Evolutionary conservation across 2,888 invertebrate species (phyloP).

Genomic region (Alitta virens): DNA sequence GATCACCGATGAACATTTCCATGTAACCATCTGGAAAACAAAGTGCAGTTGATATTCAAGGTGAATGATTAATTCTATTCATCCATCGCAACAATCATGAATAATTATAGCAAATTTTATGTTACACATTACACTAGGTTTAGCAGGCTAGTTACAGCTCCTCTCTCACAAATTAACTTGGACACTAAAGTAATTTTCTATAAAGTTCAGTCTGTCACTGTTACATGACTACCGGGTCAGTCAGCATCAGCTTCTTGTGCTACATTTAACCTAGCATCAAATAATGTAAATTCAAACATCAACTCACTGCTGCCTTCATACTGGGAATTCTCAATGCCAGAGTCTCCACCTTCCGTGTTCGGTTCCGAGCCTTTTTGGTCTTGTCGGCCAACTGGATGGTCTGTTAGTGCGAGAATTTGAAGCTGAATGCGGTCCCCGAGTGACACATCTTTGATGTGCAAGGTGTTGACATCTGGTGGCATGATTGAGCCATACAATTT

Average conservation of each 20-base stretch:
- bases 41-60: not conserved
- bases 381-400: conserved; percentile 51
- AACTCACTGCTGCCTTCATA: conserved; percentile 21
- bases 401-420: conserved; percentile 55
- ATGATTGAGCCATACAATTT: conserved; percentile 53
- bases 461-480: conserved; percentile 50
- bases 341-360: conserved; percentile 12
- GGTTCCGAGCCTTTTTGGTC: conserved; percentile 20
- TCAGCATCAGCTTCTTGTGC: too few species aligned
- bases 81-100: too few species aligned
- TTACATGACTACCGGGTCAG: too few species aligned
- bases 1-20: conserved; percentile 38
- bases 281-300: too few species aligned
- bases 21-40: conserved; percentile 3
- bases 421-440: conserved; percentile 53
- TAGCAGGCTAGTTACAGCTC: too few species aligned
- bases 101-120: too few species aligned
- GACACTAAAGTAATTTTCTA: too few species aligned
- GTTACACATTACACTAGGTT: too few species aligned
- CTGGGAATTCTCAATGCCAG: conserved; percentile 18
- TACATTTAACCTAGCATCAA: too few species aligned
- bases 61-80: not conserved
- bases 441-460: conserved; percentile 49
- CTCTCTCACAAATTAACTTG: too few species aligned
- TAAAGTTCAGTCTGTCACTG: too few species aligned